These are phyloP conservation scores for Zaprionus kolodkinae DNA, from an alignment of 1,140 invertebrate genomes.

Conservation along the genomic window DNA sequence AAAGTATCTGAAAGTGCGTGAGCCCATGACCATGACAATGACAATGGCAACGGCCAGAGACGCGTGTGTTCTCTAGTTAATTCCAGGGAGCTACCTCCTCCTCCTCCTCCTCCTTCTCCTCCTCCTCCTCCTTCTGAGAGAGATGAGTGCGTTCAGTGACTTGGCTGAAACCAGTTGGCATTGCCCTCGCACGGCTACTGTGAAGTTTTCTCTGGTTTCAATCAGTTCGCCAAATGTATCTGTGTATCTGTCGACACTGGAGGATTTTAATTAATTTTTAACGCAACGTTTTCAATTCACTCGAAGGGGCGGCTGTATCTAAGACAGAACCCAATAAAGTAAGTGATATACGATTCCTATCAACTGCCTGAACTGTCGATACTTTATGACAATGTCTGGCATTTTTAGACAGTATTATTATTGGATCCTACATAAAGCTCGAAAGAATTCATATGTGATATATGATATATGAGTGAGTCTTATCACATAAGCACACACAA, in stretches of 20 bases:
- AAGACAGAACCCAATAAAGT: not conserved
- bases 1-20: slow-evolving; percentile 46
- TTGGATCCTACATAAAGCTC: too few species aligned
- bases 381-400: not conserved
- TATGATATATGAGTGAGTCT: not conserved
- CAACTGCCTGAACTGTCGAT: not conserved
- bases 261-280: slow-evolving; percentile 51
- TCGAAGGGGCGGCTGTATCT: not conserved
- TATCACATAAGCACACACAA: not conserved
- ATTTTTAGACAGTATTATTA: not conserved
- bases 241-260: slow-evolving; percentile 35
- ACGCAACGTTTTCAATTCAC: slow-evolving; percentile 1
- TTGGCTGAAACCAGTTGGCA: slow-evolving; percentile 58
- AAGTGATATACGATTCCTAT: not conserved
- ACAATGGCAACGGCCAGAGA: slow-evolving; percentile 23
- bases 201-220: slow-evolving; percentile 57
- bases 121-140: too few species aligned
- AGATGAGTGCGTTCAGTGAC: slow-evolving; percentile 33
- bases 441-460: not conserved
- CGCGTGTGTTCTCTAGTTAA: slow-evolving; percentile 15
- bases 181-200: slow-evolving; percentile 52
- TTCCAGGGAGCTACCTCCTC: slow-evolving; percentile 27
- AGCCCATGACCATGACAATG: slow-evolving; percentile 39
- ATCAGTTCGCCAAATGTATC: slow-evolving; percentile 26
- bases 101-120: not conserved